Base-by-base conservation (phyloP, 1,140 invertebrate species). In the Goniozus legneri region DNA sequence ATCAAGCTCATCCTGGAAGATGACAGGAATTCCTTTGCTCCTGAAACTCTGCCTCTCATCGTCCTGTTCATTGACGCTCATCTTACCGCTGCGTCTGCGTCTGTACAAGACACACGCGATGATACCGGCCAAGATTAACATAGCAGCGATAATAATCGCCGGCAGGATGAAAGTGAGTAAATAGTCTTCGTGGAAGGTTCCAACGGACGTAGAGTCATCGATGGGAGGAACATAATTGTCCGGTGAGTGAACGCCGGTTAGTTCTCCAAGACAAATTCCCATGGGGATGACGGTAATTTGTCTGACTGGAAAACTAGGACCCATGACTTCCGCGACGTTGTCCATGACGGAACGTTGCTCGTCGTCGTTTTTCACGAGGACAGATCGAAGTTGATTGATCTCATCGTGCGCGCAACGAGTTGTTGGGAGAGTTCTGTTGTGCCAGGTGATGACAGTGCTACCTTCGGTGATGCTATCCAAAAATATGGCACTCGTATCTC, bases 1-100 rank as follows among this genome's bases (percentile, higher is more conserved):
- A 55, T 94, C 91, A 10, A 95, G 76, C 68, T 97, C 94, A 73
- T 97, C 92, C 69, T 88, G 87, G 71, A 97, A 95, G 55, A 97
- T 97, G 4, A 96, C 90, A 1, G 94, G 94, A 58, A 95, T 90
- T 34, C 91, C 91, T 74, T 93, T 95, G 53, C 86, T 91, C 7
- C 91, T 81, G 74, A 93, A 95, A 40, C 80, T 86, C 71, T 86
- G 84, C 35, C 86, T 79, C 58, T 88, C 87, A 58, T 91, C 88
- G 53, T 90, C 88, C 54, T 89, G 65, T 73, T 84, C 74, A 77
- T 83, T 74, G 38, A 88, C 76, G 56, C 84, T 85, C 83, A 89
- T 87, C 67, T 90, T 90, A 1, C 87, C 91, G 47, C 88, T 92
- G 19, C 88, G 79, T 49, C 87, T 83, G 62, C 88, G 81, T 51